Percentiles rank a stretch among this genome's conserved stretches.
Evolutionary conservation across 2,113 vertebrate species (phyloP).

Genomic region (Numenius arquata): DNA sequence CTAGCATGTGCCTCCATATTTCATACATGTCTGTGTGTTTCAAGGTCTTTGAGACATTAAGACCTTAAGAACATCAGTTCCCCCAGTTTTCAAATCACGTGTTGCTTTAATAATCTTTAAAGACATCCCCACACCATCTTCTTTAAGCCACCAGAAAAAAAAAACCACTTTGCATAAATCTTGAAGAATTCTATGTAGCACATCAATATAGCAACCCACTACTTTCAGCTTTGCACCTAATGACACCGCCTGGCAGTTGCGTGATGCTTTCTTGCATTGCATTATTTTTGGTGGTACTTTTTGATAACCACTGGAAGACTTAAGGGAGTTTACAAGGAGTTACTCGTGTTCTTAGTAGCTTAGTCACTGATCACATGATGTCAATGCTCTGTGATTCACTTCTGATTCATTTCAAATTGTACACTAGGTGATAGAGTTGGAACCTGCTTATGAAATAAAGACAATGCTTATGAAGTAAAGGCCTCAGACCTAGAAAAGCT

Average conservation of each 20-base stretch:
- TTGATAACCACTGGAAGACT: neutral
- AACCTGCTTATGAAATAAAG: constrained; percentile 15
- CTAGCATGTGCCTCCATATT: neutral
- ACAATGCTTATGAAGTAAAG: neutral
- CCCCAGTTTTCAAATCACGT: neutral
- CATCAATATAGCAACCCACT: neutral
- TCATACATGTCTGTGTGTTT: neutral
- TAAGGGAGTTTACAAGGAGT: neutral
- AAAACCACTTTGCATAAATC: neutral
- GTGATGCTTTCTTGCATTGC: neutral
- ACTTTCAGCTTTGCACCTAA: neutral
- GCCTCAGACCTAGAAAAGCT: neutral
- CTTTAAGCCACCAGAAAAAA: neutral
- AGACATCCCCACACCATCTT: neutral
- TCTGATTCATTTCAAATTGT: constrained; percentile 29
- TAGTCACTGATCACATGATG: constrained; percentile 39
- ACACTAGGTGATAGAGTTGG: neutral
- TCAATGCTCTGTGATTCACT: constrained; percentile 29
- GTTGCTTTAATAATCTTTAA: neutral
- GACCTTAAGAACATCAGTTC: neutral
- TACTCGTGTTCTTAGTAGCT: neutral
- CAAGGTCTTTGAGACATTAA: neutral
- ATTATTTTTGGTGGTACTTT: neutral
- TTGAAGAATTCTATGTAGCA: neutral
- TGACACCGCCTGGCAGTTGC: neutral